Base-by-base conservation (phyloP, 2,797 vertebrate species). In the Manis javanica region DNA sequence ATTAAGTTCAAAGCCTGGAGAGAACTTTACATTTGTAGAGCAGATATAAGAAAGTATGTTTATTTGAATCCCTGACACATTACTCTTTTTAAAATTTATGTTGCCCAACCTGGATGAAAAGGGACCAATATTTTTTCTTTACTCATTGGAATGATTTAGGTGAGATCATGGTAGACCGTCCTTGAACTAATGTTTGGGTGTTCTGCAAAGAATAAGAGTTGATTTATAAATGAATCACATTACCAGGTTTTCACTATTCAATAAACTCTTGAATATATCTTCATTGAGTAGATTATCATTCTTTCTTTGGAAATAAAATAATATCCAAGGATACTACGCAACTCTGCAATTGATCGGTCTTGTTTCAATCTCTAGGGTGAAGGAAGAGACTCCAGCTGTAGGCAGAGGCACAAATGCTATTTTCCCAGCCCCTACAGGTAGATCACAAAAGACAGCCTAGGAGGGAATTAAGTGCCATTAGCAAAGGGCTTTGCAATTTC, bases 1-100 rank as follows among this genome's bases (percentile, higher is more conserved):
- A 96, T 90, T 68, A 71, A 83, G 57, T 96, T 96, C 96, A 96
- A 94, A 97, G 87, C 88, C 77, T 90, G 34, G 53, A 74, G 49
- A 95, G 95, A 95, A 63, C 42, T 86, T 92, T 92, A 69, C 72
- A 89, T 96, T 96, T 87, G 63, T 94, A 92, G 75, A 34, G 83
- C 31, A 95, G 59, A 87, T 78, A 69, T 55, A 87, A 91, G 72
- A 83, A 96, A 42, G 11, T 79, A 37, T 81, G 51, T 90, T 97
- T 75, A 68, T 92, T 69, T 94, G 59, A 96, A 59, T 96, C 11
- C 12, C 34, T 66, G 68, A 61, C 57, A 88, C 49, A n/a, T 78
- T 72, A 77, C 16, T 49, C 2, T 69, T 90, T 92, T 87, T 69
- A 39, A 95, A 90, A 29, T 81, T 61, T 86, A 53, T 77, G 18